Conservation (phyloP, 2,888 invertebrate genomes). For the Drosophila limbata region DNA sequence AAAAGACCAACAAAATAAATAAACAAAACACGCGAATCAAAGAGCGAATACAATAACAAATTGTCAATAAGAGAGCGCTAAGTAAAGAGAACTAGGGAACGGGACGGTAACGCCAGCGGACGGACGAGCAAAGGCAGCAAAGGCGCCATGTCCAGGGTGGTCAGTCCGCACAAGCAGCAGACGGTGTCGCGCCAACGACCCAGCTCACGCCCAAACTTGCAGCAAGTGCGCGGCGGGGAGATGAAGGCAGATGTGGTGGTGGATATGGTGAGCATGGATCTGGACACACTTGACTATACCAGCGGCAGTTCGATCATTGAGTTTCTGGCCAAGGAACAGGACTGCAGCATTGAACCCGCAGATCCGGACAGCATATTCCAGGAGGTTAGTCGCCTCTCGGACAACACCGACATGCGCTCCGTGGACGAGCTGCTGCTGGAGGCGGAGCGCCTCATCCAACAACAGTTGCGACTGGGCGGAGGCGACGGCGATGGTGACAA, state of each 20-base stretch:
- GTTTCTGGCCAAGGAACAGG: slow-evolving; percentile 84
- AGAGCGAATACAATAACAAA: slow-evolving; percentile 22
- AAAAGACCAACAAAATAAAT: slow-evolving; percentile 36
- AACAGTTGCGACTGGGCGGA: slow-evolving; percentile 72
- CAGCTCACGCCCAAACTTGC: slow-evolving; percentile 38
- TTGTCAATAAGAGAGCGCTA: slow-evolving; percentile 4
- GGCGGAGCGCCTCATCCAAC: slow-evolving; percentile 86
- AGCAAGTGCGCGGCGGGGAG: slow-evolving; percentile 31
- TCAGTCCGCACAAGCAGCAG: slow-evolving; percentile 67
- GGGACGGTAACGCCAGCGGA: neutral
- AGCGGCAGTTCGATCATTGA: slow-evolving; percentile 84
- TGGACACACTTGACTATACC: slow-evolving; percentile 73
- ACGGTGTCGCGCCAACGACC: slow-evolving; percentile 32
- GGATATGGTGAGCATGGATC: slow-evolving; percentile 27
- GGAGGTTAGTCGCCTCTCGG: slow-evolving; percentile 88
- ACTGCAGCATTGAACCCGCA: slow-evolving; percentile 83
- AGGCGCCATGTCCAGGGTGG: slow-evolving; percentile 73
- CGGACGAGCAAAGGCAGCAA: neutral
- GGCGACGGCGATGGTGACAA: neutral
- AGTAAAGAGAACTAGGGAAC: neutral
- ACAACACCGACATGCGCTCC: slow-evolving; percentile 86
- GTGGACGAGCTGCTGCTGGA: slow-evolving; percentile 88
- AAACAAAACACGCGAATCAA: slow-evolving; percentile 25
- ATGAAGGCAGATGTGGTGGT: neutral
- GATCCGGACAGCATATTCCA: slow-evolving; percentile 90